Base-by-base conservation (phyloP, 64 coral and sea anemone genomes). In the Montipora sp. region DNA sequence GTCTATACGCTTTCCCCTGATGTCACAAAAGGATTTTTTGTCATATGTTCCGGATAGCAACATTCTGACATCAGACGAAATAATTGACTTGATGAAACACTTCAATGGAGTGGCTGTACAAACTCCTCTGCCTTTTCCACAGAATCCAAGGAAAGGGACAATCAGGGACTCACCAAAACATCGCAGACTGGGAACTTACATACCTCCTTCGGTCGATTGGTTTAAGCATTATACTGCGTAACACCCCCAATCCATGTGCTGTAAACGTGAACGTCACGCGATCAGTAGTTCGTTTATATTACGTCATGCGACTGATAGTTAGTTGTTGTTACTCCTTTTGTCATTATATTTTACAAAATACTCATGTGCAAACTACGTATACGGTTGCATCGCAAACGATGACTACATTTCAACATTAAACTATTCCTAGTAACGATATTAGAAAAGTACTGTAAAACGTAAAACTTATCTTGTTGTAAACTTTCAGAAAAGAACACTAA, bases 21-120 rank as follows among this genome's bases (percentile, higher is more conserved):
- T 85, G 82, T 71, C 82, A 85, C 82, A 85, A 72, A 85, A 85
- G 46, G 82, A 85, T 8, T 85, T 85, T 22, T 71, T 85, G 82
- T 71, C 82, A 21, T 45, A 20, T 22, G 82, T 85, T 49, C 82
- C 82, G 5, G 82, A 85, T 19, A 85, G 82, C 15, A 72, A 85
- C 46, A 51, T 85, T 72, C 36, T 85, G 22, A 85, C 82, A 48
- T 47, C 65, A 1, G 66, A 71, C 7, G 82, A 85, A 71, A 71
- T 85, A 49, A 71, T 85, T 14, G 48, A 85, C 82, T 19, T 85
- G 16, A 85, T 85, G 82, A 85, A 85, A 85, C 65, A 85, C 61
- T 85, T 85, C 47, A 85, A 48, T 49, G 65, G 82, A 3, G 45
- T 85, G 24, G 18, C 82, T 3, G 1, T 23, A 23, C 48, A 19